Base-by-base conservation (phyloP, 2,888 invertebrate species). In the Prosopocoilus inquinatus region DNA sequence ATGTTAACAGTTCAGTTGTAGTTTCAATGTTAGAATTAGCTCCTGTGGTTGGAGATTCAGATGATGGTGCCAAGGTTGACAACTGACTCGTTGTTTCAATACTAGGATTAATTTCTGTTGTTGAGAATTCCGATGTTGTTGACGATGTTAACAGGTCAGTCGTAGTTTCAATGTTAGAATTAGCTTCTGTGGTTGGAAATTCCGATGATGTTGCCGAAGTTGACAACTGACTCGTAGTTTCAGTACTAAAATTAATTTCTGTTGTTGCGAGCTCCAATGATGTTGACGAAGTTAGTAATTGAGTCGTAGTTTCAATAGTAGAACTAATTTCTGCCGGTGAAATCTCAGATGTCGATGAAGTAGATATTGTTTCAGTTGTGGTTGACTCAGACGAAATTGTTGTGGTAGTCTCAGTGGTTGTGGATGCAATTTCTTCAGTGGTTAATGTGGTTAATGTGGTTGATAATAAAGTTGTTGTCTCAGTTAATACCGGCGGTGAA, bases 101-200 rank as follows among this genome's bases (percentile, higher is more conserved):
- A 28, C 1, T 28, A 28, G 20, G 7, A 28, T 7, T 5, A 3
- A 28, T 3, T 28, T 67, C 88, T 88, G 39, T 83, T 81, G 68
- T 28, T 28, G 20, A 7, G 7, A 5, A 28, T 3, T 28, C 20
- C 20, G 20, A 28, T 28, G 20, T 2, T 3, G 20, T 28, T 28
- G 20, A 28, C 20, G 20, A 28, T 5, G 20, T 28, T 28, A 7
- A 3, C 20, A 28, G 20, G 33, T 50, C 43, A 9, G 34, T 32
- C 20, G 48, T 28, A 28, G 20, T 28, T 28, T 28, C 20, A 2
- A 3, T 28, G 7, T 3, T 28, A 28, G 20, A 28, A 28, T 3
- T 28, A 28, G 7, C 20, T 28, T 28, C 20, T 28, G 20, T 28
- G 4, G 20, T 28, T 5, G 43, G 20, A 35, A 33, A 38, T 8